Percentiles rank a stretch among this genome's conserved stretches.
These are phyloP conservation scores for Delia radicum DNA, from an alignment of 1,140 invertebrate genomes.

Conservation along the genomic window DNA sequence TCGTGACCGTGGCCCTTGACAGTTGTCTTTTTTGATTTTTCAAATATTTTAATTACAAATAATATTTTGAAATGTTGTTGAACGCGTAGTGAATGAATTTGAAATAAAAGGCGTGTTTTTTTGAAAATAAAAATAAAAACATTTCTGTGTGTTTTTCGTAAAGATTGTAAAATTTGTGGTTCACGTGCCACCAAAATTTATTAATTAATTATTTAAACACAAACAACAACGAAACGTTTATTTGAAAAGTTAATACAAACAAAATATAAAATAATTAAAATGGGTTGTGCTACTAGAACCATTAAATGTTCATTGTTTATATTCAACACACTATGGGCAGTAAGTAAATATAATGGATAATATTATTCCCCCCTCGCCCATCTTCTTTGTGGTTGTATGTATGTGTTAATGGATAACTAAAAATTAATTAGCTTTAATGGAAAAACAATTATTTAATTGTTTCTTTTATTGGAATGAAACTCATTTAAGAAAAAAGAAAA, in stretches of 20 bases:
- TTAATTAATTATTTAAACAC: background rate
- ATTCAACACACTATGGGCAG: constrained; percentile 81
- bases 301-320: constrained; percentile 80
- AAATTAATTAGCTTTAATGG: too few species aligned
- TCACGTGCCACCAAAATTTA: background rate
- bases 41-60: background rate
- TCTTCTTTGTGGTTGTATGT: too few species aligned
- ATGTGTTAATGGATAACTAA: too few species aligned
- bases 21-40: constrained; percentile 28
- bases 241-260: background rate
- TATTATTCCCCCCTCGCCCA: too few species aligned
- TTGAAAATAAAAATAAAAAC: background rate
- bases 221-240: too few species aligned
- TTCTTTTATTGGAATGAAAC: too few species aligned
- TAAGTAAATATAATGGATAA: constrained; percentile 68
- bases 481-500: too few species aligned
- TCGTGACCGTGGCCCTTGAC: constrained; percentile 44
- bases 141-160: background rate
- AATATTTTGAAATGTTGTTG: background rate
- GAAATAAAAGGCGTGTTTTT: background rate
- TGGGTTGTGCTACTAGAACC: constrained; percentile 72
- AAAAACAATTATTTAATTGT: too few species aligned
- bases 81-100: background rate
- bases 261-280: constrained; percentile 29
- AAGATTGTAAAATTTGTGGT: background rate